Evolutionary conservation across 2,797 vertebrate genomes (phyloP).

Genomic region (Scolopax rusticola): DNA sequence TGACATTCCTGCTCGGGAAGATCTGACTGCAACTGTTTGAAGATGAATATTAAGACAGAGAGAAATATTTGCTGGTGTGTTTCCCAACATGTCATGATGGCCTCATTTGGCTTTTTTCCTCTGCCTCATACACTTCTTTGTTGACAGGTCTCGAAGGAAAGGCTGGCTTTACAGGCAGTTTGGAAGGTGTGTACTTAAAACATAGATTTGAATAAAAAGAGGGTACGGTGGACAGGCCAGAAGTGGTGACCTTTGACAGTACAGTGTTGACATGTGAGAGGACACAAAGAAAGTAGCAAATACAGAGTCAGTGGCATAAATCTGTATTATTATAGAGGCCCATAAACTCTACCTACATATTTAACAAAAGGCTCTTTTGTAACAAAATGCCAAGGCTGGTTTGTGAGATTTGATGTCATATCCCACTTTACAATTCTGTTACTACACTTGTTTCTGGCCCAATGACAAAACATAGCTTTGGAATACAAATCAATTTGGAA

Average conservation of each 20-base stretch:
- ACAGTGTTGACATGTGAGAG: not conserved
- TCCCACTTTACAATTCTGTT: not conserved
- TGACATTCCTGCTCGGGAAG: not conserved
- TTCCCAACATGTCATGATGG: not conserved
- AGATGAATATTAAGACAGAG: not conserved
- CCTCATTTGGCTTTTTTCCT: not conserved
- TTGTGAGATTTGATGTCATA: not conserved
- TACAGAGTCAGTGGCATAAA: not conserved
- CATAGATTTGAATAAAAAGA: not conserved
- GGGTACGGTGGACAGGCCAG: not conserved
- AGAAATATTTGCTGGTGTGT: not conserved
- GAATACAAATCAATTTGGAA: slow-evolving; percentile 29
- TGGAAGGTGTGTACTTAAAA: slow-evolving; percentile 1
- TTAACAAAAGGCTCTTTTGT: not conserved
- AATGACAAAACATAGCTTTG: not conserved
- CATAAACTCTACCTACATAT: not conserved
- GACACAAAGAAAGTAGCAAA: slow-evolving; percentile 27
- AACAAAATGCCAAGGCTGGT: slow-evolving; percentile 7
- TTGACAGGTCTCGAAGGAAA: not conserved
- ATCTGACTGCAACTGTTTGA: not conserved
- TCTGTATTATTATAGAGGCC: slow-evolving; percentile 3
- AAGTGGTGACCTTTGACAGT: slow-evolving; percentile 24
- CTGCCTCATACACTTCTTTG: not conserved
- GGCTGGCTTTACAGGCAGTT: not conserved
- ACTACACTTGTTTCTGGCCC: not conserved